Base-by-base conservation (phyloP, 2,888 invertebrate genomes). In the Thymelicus lineola region DNA sequence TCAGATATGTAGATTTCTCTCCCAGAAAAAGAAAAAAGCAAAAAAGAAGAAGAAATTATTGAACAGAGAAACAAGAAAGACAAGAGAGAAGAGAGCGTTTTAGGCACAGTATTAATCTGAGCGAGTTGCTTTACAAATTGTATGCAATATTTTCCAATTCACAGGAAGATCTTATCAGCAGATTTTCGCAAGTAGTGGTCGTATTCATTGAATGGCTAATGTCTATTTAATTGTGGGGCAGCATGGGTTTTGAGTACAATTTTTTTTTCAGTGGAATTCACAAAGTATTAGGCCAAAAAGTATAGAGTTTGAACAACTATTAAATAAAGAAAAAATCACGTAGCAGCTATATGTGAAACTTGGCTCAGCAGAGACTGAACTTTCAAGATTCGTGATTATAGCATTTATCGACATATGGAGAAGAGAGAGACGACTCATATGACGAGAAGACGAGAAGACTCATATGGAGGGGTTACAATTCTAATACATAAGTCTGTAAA, bases 401-500 rank as follows among this genome's bases (percentile, higher is more conserved):
- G 58, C 35, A 46, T 58, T 12, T 53, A 42, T 48, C 38, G 61
- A 17, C 46, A 1, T n/a, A n/a, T n/a, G n/a, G n/a, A n/a, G n/a
- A n/a, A n/a, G n/a, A n/a, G n/a, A n/a, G n/a, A n/a, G n/a, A n/a
- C n/a, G n/a, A n/a, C n/a, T n/a, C n/a, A n/a, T n/a, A n/a, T n/a
- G n/a, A n/a, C n/a, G n/a, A n/a, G n/a, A 15, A 55, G 55, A 9
- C 15, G 65, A 45, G 1, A 6, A 17, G 65, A 65, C 20, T 55
- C 55, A 0, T 65, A 65, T 45, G 65, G 65, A 9, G 57, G 57
- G 7, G 65, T 65, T 14, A 55, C 65, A 10, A 36, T 65, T 6
- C 9, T 65, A 20, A 65, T 42, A 6, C 65, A 65, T 48, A 57
- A 55, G 15, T 57, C 65, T 14, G 9, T 65, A 7, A 65, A 65